Conservation (phyloP, 2,888 invertebrate genomes). For the Sicus ferrugineus region DNA sequence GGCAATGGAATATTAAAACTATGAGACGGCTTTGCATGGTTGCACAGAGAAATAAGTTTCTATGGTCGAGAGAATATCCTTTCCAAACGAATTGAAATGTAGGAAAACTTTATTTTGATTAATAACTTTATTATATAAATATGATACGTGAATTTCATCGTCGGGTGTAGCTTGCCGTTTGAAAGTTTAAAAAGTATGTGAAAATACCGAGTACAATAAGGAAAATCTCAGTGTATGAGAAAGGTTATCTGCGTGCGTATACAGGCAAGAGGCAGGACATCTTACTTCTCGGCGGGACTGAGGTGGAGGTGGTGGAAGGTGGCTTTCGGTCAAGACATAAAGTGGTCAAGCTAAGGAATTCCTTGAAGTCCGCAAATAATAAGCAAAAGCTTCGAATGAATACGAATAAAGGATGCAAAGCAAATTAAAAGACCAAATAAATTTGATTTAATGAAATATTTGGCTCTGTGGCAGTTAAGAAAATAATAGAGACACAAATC, state of each 20-base stretch:
- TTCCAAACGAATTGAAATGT: not conserved
- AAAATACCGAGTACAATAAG: not conserved
- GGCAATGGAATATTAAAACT: not conserved
- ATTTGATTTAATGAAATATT: constrained; percentile 37
- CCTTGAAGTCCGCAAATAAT: constrained; percentile 15
- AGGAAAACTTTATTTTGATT: no score
- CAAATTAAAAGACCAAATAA: constrained; percentile 38
- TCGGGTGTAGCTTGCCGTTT: no score
- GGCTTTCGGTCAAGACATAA: not conserved
- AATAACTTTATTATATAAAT: no score
- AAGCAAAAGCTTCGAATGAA: constrained; percentile 27
- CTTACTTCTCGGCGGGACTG: not conserved
- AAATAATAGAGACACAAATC: not conserved
- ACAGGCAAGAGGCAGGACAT: not conserved
- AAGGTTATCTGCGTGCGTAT: no score
- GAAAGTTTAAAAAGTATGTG: no score
- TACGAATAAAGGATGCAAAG: constrained; percentile 32
- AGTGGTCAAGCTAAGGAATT: constrained; percentile 26
- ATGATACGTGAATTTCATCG: no score
- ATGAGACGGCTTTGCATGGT: not conserved
- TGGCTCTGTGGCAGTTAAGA: not conserved
- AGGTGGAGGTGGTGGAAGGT: not conserved
- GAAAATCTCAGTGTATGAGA: no score
- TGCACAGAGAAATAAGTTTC: not conserved
- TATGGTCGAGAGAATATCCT: no score